phyloP scores from a whole-genome alignment of 1,140 invertebrate genomes.

The Druon quercuslanigerum region DNA sequence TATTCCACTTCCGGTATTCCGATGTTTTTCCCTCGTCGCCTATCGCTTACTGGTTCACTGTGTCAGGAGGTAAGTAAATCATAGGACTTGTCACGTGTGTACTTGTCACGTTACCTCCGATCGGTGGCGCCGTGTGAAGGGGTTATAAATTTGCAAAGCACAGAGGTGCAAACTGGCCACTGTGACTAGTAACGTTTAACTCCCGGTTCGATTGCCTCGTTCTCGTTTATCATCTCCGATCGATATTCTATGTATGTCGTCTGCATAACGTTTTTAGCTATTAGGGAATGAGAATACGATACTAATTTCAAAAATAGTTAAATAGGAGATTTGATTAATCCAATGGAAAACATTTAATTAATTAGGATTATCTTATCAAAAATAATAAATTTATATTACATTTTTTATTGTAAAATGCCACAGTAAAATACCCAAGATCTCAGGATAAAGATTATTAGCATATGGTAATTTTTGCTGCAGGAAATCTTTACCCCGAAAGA shows the following conservation, averaged over 20 bases:
- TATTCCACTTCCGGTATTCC: slow-evolving; percentile 11
- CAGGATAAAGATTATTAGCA: too few species aligned
- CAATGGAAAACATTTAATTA: too few species aligned
- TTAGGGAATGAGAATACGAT: not conserved
- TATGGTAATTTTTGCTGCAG: too few species aligned
- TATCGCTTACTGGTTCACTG: slow-evolving; percentile 18
- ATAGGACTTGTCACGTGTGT: slow-evolving; percentile 54
- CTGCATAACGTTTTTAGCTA: not conserved
- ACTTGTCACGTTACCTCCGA: slow-evolving; percentile 56
- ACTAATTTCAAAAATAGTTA: not conserved
- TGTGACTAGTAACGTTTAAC: slow-evolving; percentile 58
- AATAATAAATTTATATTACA: too few species aligned
- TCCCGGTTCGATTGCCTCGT: slow-evolving; percentile 52
- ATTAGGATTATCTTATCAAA: too few species aligned
- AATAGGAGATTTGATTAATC: too few species aligned
- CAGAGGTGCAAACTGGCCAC: slow-evolving; percentile 62
- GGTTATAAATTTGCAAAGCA: slow-evolving; percentile 64
- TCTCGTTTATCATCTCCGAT: slow-evolving; percentile 57
- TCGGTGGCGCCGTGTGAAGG: slow-evolving; percentile 58
- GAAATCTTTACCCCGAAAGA: too few species aligned
- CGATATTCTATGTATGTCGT: slow-evolving; percentile 41
- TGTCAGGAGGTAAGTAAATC: slow-evolving; percentile 54
- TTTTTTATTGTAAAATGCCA: too few species aligned
- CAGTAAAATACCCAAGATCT: too few species aligned
- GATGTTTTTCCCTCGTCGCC: not conserved